A percentile compares a stretch with the other conserved stretches of the same genome.
phyloP scores from a whole-genome alignment of 2,113 vertebrate genomes.

The Phalacrocorax brasilianus region DNA sequence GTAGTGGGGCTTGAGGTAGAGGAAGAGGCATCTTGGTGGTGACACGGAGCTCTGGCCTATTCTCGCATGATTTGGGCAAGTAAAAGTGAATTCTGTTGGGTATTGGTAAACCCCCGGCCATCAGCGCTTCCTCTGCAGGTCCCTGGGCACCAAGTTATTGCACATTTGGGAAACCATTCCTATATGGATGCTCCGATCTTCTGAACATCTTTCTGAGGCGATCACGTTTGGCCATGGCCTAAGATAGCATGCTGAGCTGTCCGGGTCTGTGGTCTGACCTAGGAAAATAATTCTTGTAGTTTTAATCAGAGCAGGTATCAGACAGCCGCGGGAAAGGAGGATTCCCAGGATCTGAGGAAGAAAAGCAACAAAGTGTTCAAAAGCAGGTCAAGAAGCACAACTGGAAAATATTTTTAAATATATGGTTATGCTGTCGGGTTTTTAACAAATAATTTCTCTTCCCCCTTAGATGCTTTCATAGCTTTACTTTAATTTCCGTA shows the following conservation, averaged over 20 bases:
- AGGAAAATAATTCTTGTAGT: not conserved
- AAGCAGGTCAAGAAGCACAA: not conserved
- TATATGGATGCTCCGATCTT: fast-evolving
- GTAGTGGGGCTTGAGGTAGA: not conserved
- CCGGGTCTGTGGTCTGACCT: not conserved
- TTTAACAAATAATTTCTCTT: not conserved
- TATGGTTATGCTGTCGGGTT: not conserved
- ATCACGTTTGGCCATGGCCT: not conserved
- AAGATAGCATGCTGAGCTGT: not conserved
- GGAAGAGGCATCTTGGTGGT: not conserved
- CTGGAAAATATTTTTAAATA: not conserved
- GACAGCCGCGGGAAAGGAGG: not conserved
- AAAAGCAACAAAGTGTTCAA: not conserved
- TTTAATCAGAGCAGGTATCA: not conserved
- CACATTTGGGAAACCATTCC: not conserved
- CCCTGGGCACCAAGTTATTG: not conserved
- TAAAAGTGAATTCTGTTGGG: not conserved
- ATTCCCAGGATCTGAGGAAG: not conserved
- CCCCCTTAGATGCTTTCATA: not conserved
- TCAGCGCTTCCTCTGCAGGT: not conserved
- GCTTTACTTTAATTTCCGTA: slow-evolving; percentile 3
- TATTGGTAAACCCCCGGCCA: not conserved
- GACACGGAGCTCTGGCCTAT: not conserved
- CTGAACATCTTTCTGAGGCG: fast-evolving
- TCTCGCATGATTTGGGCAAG: not conserved